Evolutionary conservation across 1,140 invertebrate species (phyloP), one percentile per base, ranked within the genome.

Genomic region (Melitaea cinxia): DNA sequence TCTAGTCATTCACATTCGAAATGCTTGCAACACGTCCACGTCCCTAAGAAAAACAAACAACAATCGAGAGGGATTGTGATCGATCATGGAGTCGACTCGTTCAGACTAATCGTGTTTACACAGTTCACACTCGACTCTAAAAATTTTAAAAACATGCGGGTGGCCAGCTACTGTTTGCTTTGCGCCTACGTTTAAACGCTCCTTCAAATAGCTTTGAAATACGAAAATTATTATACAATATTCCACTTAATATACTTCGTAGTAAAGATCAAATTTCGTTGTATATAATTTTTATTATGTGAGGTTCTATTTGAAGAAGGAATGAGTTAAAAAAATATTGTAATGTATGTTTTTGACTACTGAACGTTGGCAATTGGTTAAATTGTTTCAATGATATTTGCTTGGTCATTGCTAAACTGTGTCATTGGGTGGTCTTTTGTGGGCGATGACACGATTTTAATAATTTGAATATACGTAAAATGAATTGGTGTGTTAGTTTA

Each of bases 141-240:
- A 66, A 77, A 73, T 75, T 77, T 85, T 80, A 19, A 80, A 77
- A 76, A 77, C 64, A 71, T 65, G 68, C 81, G 83, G 85, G 85
- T 88, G 83, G 85, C 76, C 82, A 61, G 83, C 83, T 88, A 83
- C 85, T 86, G 85, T 86, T 83, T 86, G 81, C 73, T 47, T 83
- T 83, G 73, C 62, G 63, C 74, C 83, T 83, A 80, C 75, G 72
- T 78, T 77, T 75, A 70, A 80, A 85, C 65, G 75, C 69, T 68
- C 74, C 71, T 82, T 77, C 37, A 70, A 68, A 72, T 30, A 42
- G 24, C 63, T 33, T 49, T 12, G 39, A 42, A 26, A 55, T 23
- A n/a, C 24, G 1, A 24, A 33, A 23, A 50, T 4, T 7, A 4
- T 19, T 19, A 17, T 47, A 53, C 14, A 15, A 66, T 33, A 39